A percentile compares a stretch with the other conserved stretches of the same genome.
Conservation (phyloP, 1,140 invertebrate genomes). For the Cydia strobilella region DNA sequence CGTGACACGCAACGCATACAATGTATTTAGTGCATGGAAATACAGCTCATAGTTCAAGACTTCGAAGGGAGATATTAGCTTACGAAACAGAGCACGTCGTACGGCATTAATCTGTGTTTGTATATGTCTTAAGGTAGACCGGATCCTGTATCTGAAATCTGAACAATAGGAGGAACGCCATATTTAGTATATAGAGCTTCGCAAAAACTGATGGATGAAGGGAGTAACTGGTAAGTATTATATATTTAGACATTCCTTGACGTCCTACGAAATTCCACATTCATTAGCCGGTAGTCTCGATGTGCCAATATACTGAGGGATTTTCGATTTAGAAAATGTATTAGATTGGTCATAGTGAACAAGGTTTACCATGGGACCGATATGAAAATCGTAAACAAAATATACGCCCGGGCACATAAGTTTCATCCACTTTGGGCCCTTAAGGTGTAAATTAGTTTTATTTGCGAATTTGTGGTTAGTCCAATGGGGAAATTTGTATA, state of each 20-base stretch:
- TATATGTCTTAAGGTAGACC: background rate
- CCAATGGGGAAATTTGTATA: too few species aligned
- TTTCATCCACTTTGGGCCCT: too few species aligned
- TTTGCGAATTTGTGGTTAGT: too few species aligned
- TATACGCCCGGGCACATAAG: too few species aligned
- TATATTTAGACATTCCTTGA: background rate
- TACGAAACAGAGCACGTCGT: background rate
- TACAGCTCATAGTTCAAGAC: too few species aligned
- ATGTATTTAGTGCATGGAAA: too few species aligned
- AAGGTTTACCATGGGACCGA: too few species aligned
- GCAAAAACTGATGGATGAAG: background rate
- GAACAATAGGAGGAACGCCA: background rate
- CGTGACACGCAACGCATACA: background rate
- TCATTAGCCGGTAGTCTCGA: background rate
- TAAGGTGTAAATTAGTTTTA: too few species aligned
- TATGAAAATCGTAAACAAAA: too few species aligned
- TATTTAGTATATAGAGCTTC: background rate
- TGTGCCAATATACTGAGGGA: background rate
- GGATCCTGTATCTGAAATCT: slow-evolving; percentile 1
- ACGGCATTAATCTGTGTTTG: background rate
- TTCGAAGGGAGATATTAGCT: too few species aligned
- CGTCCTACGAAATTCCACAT: background rate
- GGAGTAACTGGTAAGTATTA: background rate
- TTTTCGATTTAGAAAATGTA: too few species aligned
- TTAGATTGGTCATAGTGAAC: too few species aligned